Percentiles rank a stretch among this genome's conserved stretches.
phyloP scores from a whole-genome alignment of 1,140 invertebrate species.

The Meloidogyne floridensis region DNA sequence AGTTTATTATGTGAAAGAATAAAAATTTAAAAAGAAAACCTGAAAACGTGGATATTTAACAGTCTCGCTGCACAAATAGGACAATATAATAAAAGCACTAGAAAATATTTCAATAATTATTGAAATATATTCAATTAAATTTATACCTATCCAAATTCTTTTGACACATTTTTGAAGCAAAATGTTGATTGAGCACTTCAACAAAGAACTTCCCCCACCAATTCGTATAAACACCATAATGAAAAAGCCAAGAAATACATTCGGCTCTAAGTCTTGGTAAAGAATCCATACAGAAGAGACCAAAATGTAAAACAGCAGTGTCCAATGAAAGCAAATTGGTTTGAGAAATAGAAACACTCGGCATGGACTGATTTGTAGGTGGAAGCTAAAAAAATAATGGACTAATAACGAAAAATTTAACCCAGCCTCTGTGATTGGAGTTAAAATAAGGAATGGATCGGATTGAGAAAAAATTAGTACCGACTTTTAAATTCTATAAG shows the following conservation, averaged over 20 bases:
- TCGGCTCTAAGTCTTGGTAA: constrained; percentile 27
- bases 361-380: not conserved
- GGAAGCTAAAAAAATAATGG: not conserved
- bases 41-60: constrained; percentile 32
- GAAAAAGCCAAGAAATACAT: constrained; percentile 42
- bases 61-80: constrained; percentile 43
- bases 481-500: too few species aligned
- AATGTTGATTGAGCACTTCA: constrained; percentile 32
- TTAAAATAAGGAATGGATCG: too few species aligned
- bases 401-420: not conserved
- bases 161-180: constrained; percentile 23
- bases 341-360: not conserved
- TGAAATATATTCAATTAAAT: not conserved
- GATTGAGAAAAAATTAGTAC: too few species aligned
- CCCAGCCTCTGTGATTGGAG: not conserved
- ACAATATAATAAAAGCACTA: constrained; percentile 38
- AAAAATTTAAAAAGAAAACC: not conserved
- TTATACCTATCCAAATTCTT: constrained; percentile 13
- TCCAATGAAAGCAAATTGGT: constrained; percentile 30
- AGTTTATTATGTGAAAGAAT: not conserved
- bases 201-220: constrained; percentile 47
- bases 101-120: constrained; percentile 10
- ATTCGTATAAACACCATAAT: constrained; percentile 19
- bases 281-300: constrained; percentile 39
- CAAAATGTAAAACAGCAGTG: constrained; percentile 39